Evolutionary conservation across 1,140 invertebrate genomes (phyloP).

Genomic region (Antheraea mylitta): DNA sequence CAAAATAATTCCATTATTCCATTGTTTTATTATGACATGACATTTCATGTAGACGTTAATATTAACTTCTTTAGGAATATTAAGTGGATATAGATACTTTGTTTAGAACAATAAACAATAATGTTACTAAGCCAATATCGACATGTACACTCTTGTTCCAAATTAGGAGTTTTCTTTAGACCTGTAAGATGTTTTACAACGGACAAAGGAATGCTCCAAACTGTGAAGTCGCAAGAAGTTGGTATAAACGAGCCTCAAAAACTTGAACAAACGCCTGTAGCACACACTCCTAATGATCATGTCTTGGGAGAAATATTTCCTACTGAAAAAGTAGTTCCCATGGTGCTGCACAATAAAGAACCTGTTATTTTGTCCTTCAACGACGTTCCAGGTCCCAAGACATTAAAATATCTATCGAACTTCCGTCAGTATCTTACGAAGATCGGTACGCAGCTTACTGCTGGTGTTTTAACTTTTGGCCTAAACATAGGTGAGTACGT

Average conservation of each 20-base stretch:
- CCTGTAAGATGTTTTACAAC: constrained; percentile 11
- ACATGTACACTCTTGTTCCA: constrained; percentile 20
- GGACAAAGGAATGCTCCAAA: constrained; percentile 13
- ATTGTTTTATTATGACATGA: constrained; percentile 21
- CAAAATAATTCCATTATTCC: constrained; percentile 22
- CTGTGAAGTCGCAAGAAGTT: constrained; percentile 17
- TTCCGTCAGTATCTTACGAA: constrained; percentile 81
- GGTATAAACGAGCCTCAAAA: neutral
- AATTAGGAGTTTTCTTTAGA: neutral
- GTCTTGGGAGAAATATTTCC: constrained; percentile 42
- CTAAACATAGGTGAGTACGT: constrained; percentile 77
- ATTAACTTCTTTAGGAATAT: neutral
- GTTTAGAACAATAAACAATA: constrained; percentile 10
- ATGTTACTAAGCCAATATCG: constrained; percentile 33
- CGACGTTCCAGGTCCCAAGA: constrained; percentile 81
- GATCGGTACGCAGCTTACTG: constrained; percentile 82
- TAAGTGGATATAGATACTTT: neutral
- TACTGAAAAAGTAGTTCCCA: constrained; percentile 44
- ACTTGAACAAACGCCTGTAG: neutral
- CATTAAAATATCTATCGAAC: constrained; percentile 79
- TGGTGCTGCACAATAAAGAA: constrained; percentile 51
- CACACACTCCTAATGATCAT: constrained; percentile 20
- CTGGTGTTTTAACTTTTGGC: constrained; percentile 78
- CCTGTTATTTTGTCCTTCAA: constrained; percentile 76
- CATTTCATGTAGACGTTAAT: neutral